These are phyloP conservation scores for Kryphioiulus occultus DNA, from an alignment of 2,888 invertebrate species.

Conservation along the genomic window DNA sequence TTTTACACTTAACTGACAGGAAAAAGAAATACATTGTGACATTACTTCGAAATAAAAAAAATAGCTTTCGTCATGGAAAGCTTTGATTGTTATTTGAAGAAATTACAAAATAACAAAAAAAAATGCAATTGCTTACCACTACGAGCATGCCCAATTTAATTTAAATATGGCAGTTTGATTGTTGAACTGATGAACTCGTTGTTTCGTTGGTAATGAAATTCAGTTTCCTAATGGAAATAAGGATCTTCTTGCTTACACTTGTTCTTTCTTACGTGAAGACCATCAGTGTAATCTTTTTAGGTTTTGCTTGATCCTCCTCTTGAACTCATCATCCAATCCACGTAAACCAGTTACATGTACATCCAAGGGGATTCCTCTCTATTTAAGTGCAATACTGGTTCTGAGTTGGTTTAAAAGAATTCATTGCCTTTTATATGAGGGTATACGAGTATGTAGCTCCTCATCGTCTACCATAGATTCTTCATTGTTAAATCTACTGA, in stretches of 20 bases:
- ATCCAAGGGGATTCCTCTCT: constrained; percentile 35
- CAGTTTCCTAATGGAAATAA: neutral
- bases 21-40: too few relatives aligned
- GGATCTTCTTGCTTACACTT: neutral
- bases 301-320: constrained; percentile 15
- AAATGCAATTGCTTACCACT: neutral
- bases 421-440: constrained; percentile 37
- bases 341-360: constrained; percentile 20
- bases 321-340: constrained; percentile 36
- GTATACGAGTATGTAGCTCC: neutral
- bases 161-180: neutral
- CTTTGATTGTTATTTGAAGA: too few relatives aligned
- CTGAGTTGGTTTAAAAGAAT: neutral
- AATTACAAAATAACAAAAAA: neutral
- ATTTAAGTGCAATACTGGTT: constrained; percentile 25
- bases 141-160: constrained; percentile 28
- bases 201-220: neutral
- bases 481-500: constrained; percentile 41
- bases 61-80: too few relatives aligned
- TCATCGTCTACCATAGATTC: neutral
- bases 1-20: too few relatives aligned
- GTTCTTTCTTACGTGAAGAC: constrained; percentile 5
- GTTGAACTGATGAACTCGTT: constrained; percentile 6
- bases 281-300: constrained; percentile 21
- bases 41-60: too few relatives aligned